A percentile compares a stretch with the other conserved stretches of the same genome.
Evolutionary conservation across 2,113 vertebrate genomes (phyloP).

Genomic region (Oreochromis aureus): DNA sequence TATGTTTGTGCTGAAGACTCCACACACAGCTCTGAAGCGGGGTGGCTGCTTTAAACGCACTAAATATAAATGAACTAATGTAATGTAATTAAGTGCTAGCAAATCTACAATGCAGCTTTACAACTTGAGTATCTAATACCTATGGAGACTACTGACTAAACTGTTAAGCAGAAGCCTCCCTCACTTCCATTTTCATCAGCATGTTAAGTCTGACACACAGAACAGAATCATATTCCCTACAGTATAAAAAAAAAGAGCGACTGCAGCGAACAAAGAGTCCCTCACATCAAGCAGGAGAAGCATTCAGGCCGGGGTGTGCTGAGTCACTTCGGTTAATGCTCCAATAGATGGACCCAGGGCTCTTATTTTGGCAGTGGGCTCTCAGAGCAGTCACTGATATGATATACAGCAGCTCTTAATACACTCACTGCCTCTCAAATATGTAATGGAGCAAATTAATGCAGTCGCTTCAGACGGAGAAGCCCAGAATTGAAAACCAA

Average conservation of each 20-base stretch:
- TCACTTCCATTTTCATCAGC: background rate
- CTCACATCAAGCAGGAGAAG: constrained; percentile 14
- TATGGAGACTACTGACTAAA: background rate
- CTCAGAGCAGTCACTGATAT: constrained; percentile 49
- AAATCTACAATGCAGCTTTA: background rate
- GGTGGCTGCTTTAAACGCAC: background rate
- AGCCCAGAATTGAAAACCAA: constrained; percentile 67
- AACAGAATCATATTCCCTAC: background rate
- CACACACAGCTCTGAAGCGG: background rate
- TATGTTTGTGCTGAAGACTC: background rate
- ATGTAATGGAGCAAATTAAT: constrained; percentile 66
- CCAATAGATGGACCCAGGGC: constrained; percentile 17
- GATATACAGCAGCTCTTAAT: constrained; percentile 67
- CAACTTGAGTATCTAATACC: background rate
- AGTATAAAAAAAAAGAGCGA: background rate
- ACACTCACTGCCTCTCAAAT: constrained; percentile 67
- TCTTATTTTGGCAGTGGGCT: constrained; percentile 47
- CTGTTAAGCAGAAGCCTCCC: background rate
- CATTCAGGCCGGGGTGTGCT: constrained; percentile 8
- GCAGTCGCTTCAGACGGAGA: constrained; percentile 52
- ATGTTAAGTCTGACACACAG: background rate
- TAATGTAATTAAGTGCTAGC: background rate
- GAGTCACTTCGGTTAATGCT: constrained; percentile 50
- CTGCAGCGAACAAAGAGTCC: background rate
- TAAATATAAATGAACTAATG: background rate